Conservation (phyloP, 2,888 invertebrate species). For the Rhopalosiphum nymphaeae region DNA sequence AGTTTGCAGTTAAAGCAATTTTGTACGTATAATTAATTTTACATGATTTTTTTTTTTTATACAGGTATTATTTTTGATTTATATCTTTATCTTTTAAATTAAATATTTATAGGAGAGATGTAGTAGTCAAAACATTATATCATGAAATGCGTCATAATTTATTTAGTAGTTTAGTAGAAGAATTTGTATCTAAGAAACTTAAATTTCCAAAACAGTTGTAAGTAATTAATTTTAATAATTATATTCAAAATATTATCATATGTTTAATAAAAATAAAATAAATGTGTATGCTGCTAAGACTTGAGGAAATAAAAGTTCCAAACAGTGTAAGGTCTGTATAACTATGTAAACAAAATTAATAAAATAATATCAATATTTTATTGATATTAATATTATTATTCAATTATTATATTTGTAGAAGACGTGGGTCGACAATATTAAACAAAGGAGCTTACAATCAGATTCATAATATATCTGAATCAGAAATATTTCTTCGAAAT, state of each 20-base stretch:
- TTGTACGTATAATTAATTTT: conserved; percentile 26
- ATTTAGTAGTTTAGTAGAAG: conserved; percentile 18
- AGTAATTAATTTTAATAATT: conserved; percentile 3
- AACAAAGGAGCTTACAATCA: background rate
- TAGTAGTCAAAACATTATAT: conserved; percentile 45
- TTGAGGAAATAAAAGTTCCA: background rate
- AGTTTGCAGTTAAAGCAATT: conserved; percentile 45
- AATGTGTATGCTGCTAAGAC: conserved; percentile 34
- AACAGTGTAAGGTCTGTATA: conserved; percentile 27
- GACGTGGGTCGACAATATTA: background rate
- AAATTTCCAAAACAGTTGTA: conserved; percentile 25
- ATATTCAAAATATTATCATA: background rate
- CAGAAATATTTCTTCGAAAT: conserved; percentile 56
- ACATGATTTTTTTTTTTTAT: background rate
- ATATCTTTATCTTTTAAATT: background rate
- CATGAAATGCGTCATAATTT: conserved; percentile 37
- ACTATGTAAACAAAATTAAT: background rate
- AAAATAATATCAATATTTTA: background rate
- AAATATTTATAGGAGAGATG: conserved; percentile 16
- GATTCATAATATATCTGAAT: conserved; percentile 28
- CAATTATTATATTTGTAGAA: background rate
- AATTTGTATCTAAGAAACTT: conserved; percentile 36
- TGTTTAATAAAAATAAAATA: background rate
- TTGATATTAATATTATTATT: background rate
- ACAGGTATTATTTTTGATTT: background rate